Evolutionary conservation across 2,888 invertebrate genomes (phyloP), one percentile per base, ranked within the genome.

Genomic region (Zygothrica quintamaculata): DNA sequence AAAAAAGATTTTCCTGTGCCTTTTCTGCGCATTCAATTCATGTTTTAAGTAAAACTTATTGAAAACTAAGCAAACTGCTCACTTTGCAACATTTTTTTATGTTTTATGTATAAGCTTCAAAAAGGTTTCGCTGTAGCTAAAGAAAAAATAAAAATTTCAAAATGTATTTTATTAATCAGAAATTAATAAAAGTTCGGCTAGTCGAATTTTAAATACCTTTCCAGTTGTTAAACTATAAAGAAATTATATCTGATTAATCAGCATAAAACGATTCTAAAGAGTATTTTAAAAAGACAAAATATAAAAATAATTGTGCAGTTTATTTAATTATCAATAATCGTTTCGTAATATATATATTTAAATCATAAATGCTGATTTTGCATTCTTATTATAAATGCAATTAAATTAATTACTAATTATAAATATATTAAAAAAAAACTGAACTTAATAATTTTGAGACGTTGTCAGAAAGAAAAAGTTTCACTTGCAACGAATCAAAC

Each of bases 51-150:
- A 25, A 6, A 31, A 42, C 25, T 40, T 44, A 18, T 15, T 57
- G 16, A n/a, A 13, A 59, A 37, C 16, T 43, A 39, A 51, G 52
- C 59, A 26, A 31, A 52, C 53, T 52, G 33, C 39, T 42, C 26
- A 56, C 29, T 37, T 53, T 43, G 31, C 51, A 8, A 34, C n/a
- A n/a, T n/a, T 4, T 56, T 51, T 52, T 51, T 56, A 50, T 29
- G 44, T 65, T 65, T 39, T 72, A 67, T 77, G 57, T 64, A 79
- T 70, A 76, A 81, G 80, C 79, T 88, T 86, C 79, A 87, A 77
- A 76, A 73, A 88, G 89, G 89, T 89, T 89, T 89, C 89, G 89
- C 89, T 84, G 70, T 65, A 77, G 69, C 57, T 61, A 77, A 65
- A 74, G 65, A 73, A 56, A 58, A 52, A 42, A 77, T 51, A 61